A percentile compares a stretch with the other conserved stretches of the same genome.
These are phyloP conservation scores for Lamellibrachia satsuma DNA, from an alignment of 2,888 invertebrate species.

Conservation along the genomic window DNA sequence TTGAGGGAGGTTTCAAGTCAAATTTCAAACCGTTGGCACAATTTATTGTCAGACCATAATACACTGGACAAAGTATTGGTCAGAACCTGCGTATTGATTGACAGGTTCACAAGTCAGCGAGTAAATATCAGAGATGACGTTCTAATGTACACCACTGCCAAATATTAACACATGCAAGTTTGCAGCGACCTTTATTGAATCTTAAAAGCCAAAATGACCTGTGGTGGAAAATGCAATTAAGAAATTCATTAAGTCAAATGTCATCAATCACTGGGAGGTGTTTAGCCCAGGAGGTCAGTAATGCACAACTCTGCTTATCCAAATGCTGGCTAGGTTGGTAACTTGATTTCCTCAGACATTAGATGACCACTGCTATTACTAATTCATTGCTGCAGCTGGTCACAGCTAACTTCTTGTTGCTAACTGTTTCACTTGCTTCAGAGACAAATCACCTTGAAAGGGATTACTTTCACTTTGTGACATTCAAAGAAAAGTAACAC, in stretches of 20 bases:
- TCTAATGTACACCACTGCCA: not conserved
- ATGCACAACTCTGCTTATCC: not conserved
- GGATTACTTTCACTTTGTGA: not conserved
- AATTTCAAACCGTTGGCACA: not conserved
- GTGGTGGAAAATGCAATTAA: conserved; percentile 17
- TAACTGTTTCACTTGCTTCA: not conserved
- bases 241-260: conserved; percentile 17
- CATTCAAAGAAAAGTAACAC: not conserved
- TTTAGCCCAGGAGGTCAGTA: not conserved
- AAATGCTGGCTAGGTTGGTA: not conserved
- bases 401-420: not conserved
- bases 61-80: not conserved
- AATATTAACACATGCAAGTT: conserved; percentile 3
- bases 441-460: not conserved
- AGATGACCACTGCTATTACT: not conserved
- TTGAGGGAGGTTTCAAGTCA: not conserved
- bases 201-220: not conserved
- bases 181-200: conserved; percentile 6
- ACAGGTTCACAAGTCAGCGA: not conserved
- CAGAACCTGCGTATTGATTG: not conserved
- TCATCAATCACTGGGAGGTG: not conserved
- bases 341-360: not conserved
- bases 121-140: not conserved
- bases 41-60: not conserved
- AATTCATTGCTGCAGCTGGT: not conserved